Conservation (phyloP, 2,113 vertebrate genomes). For the Hemiprocne comata region DNA sequence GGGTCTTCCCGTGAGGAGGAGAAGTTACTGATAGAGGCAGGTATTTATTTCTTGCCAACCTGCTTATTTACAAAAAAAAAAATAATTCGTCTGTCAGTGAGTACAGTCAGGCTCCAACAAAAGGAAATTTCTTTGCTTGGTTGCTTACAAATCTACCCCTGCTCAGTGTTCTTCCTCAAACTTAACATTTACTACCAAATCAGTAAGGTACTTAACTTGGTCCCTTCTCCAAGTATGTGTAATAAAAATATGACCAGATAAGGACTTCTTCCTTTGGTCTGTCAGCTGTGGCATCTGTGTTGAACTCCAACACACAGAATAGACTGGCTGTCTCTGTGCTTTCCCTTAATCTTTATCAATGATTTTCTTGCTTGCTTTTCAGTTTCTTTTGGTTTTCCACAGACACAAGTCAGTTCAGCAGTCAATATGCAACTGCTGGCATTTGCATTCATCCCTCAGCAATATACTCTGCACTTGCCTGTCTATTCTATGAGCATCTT, state of each 20-base stretch:
- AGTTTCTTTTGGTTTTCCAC: background rate
- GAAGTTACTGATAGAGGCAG: background rate
- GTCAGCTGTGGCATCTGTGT: background rate
- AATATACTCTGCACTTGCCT: background rate
- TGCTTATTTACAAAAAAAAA: background rate
- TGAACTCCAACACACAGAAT: no score
- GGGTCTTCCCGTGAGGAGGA: background rate
- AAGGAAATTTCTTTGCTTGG: background rate
- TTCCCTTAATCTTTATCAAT: background rate
- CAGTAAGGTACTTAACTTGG: background rate
- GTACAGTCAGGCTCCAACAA: background rate
- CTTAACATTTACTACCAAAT: rapidly evolving
- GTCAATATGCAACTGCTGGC: background rate
- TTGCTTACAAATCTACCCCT: background rate
- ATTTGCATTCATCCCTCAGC: background rate
- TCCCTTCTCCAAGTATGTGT: background rate
- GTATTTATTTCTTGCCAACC: background rate
- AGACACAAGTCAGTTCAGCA: background rate
- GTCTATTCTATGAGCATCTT: background rate
- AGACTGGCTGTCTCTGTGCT: background rate
- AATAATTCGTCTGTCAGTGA: background rate
- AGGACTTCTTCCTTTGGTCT: background rate
- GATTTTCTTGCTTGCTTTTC: background rate
- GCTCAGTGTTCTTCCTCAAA: rapidly evolving
- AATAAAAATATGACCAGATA: background rate